A percentile compares a stretch with the other conserved stretches of the same genome.
Conservation (phyloP, 2,113 vertebrate species). For the Orientallactaga bullata region DNA sequence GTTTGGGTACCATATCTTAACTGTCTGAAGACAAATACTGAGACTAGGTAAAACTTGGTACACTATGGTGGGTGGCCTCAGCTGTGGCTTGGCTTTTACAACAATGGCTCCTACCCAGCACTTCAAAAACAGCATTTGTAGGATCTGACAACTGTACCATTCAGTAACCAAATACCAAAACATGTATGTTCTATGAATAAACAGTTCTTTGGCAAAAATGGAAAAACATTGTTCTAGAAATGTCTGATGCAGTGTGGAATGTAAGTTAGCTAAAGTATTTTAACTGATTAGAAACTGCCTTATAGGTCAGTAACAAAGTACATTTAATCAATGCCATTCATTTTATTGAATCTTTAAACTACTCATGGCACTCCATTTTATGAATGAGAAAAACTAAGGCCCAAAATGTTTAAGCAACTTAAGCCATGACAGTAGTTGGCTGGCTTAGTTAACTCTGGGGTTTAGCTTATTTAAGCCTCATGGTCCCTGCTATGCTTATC, state of each 20-base stretch:
- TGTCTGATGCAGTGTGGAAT: not conserved
- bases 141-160: not conserved
- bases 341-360: not conserved
- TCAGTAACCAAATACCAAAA: not conserved
- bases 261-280: not conserved
- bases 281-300: not conserved
- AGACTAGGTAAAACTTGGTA: not conserved
- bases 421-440: not conserved
- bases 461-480: slow-evolving; percentile 18
- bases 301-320: not conserved
- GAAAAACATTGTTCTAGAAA: not conserved
- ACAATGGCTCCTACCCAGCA: not conserved
- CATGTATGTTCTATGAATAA: not conserved
- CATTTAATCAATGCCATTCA: not conserved
- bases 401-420: not conserved
- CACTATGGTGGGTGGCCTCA: not conserved
- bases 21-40: not conserved
- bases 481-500: not conserved
- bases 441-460: not conserved
- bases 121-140: not conserved
- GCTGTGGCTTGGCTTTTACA: not conserved
- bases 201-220: not conserved
- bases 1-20: not conserved
- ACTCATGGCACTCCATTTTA: not conserved
- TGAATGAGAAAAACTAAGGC: slow-evolving; percentile 13